Evolutionary conservation across 37 sponge, comb jelly and placozoan genomes (phyloP).

Genomic region (Corticium candelabrum): DNA sequence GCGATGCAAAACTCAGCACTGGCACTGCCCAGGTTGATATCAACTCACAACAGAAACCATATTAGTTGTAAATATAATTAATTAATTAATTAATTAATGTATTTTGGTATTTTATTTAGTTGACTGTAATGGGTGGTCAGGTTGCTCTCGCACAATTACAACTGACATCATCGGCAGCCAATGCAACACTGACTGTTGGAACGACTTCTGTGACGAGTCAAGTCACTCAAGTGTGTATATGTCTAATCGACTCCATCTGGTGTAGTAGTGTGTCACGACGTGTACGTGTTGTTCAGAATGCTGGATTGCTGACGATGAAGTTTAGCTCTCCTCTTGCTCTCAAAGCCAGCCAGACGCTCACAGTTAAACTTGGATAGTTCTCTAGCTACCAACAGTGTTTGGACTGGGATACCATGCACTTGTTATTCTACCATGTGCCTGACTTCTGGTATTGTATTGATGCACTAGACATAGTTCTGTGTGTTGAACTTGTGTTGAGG

Average conservation of each 20-base stretch:
- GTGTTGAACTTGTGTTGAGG: no score
- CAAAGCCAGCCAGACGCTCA: background rate
- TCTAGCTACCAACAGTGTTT: no score
- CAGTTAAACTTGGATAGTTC: background rate
- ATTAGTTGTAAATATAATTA: background rate
- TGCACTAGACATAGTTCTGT: no score
- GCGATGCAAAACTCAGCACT: background rate
- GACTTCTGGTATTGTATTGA: no score
- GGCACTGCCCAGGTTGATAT: constrained; percentile 9
- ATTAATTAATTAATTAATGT: background rate
- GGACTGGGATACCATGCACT: no score
- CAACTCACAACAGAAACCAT: no score
- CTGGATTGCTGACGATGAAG: background rate
- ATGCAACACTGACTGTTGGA: background rate
- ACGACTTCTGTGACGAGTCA: background rate
- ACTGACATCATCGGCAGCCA: background rate
- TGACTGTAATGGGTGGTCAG: background rate
- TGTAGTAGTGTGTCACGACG: no score
- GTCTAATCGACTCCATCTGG: background rate
- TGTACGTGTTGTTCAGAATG: background rate
- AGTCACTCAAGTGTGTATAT: background rate
- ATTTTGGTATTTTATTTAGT: background rate
- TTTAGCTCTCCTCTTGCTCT: background rate
- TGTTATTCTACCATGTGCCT: no score
- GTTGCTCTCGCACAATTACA: background rate